Base-by-base conservation (phyloP, 1,140 invertebrate species). In the Tyrophagus putrescentiae region DNA sequence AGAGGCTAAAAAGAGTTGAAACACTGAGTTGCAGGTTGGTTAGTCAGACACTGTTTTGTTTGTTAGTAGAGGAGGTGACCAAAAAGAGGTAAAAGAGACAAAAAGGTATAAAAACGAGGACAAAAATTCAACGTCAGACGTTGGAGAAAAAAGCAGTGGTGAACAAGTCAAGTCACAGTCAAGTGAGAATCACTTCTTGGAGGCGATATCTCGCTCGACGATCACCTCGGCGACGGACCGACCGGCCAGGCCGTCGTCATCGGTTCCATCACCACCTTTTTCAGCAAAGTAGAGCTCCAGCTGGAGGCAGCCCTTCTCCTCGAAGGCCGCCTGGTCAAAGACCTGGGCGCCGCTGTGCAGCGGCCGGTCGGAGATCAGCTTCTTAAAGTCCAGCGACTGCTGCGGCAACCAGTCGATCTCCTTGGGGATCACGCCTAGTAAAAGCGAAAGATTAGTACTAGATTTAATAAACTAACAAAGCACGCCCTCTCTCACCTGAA, bases 171-270 rank as follows among this genome's bases (percentile, higher is more conserved):
- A 13, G 21, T 39, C 36, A 39, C 13, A 39, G 21, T 39, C 36
- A 39, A 13, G 21, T 39, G 23, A 7, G 7, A 25, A 48, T 31
- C 27, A 27, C 52, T 54, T 27, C 13, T 54, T 54, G 50, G 50
- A 7, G 39, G 52, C 52, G 39, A 54, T 54, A 54, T 31, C 28
- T 32, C 52, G 52, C 39, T 54, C 27, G 3, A 54, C 25, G 27
- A 33, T 13, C 32, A 54, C 25, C 21, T 54, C 52, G 13, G 52
- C 52, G 11, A 54, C 52, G 4, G 13, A 3, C 25, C 25, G 41
- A 42, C 6, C 41, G 25, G 41, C 41, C 25, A 42, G 25, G 18
- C 25, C 25, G 18, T n/a, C 18, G 25, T 42, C 41, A 42, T 42
- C 2, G 7, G 45, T 48, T 29, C 45, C 6, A 1, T 52, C 48